A percentile compares a stretch with the other conserved stretches of the same genome.
phyloP scores from a whole-genome alignment of 2,113 vertebrate genomes.

The Zootoca vivipara region DNA sequence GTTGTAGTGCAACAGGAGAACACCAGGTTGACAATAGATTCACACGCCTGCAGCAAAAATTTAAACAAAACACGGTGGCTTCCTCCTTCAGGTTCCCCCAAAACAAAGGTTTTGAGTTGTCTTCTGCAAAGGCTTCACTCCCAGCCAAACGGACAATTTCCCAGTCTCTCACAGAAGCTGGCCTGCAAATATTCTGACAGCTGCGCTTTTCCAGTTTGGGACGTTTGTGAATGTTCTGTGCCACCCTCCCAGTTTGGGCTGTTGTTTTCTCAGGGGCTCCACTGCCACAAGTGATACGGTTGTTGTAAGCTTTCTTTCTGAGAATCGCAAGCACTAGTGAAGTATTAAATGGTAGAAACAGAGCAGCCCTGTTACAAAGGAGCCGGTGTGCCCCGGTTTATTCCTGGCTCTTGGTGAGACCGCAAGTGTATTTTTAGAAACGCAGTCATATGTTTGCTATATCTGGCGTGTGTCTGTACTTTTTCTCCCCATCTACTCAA shows the following conservation, averaged over 20 bases:
- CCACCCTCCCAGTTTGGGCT: neutral
- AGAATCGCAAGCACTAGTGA: neutral
- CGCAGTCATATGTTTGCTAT: constrained; percentile 73
- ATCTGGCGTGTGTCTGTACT: constrained; percentile 38
- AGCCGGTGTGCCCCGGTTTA: constrained; percentile 42
- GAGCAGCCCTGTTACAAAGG: constrained; percentile 7
- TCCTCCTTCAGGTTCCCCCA: neutral
- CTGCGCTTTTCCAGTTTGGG: neutral
- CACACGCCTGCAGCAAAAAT: neutral
- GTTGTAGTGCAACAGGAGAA: no score
- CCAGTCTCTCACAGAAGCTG: neutral
- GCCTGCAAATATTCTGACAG: neutral
- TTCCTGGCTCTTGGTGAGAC: constrained; percentile 69
- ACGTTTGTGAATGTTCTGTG: neutral
- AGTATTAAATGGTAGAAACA: constrained; percentile 36
- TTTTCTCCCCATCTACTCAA: neutral
- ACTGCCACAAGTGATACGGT: no score
- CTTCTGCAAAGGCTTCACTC: neutral
- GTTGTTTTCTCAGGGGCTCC: neutral
- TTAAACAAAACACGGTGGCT: no score
- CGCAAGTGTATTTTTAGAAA: constrained; percentile 75
- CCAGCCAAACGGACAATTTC: neutral
- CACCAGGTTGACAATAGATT: neutral
- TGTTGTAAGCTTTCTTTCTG: neutral
- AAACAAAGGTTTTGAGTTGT: neutral